phyloP scores from a whole-genome alignment of 2,113 vertebrate species.

The Tursiops truncatus region DNA sequence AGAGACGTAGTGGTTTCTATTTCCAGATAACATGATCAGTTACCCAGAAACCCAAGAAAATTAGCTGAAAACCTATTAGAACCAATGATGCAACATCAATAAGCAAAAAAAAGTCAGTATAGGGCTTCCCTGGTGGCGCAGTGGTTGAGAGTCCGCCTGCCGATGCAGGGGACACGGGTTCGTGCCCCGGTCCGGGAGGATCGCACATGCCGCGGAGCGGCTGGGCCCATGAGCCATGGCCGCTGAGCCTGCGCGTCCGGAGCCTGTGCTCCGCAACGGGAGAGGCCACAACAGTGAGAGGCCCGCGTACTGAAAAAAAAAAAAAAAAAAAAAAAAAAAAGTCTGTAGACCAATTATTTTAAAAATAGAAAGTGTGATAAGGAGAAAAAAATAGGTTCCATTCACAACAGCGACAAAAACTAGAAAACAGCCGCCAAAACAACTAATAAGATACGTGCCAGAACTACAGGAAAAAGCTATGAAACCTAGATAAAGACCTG shows the following conservation, averaged over 20 bases:
- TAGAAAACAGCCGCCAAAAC: not conserved
- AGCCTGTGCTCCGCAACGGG: no score
- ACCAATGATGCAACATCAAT: not conserved
- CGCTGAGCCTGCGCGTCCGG: no score
- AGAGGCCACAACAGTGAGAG: no score
- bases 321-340: not conserved
- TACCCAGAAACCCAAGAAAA: constrained; percentile 6
- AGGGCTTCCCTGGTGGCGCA: no score
- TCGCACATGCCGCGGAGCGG: no score
- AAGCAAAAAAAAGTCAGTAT: not conserved
- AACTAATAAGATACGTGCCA: not conserved
- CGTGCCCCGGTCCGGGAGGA: no score
- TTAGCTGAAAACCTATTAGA: not conserved
- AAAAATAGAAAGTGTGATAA: not conserved
- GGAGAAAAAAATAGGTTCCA: not conserved
- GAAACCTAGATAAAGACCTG: not conserved
- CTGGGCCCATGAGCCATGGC: no score
- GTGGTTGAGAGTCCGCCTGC: no score
- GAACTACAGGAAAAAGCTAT: not conserved
- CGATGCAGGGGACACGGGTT: no score
- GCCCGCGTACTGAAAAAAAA: not conserved
- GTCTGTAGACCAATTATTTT: not conserved
- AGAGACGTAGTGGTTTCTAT: not conserved
- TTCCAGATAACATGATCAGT: not conserved
- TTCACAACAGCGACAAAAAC: not conserved